These are phyloP conservation scores for Phenganax stokvisi DNA, from an alignment of 92 coral and sea anemone species.

Conservation along the genomic window DNA sequence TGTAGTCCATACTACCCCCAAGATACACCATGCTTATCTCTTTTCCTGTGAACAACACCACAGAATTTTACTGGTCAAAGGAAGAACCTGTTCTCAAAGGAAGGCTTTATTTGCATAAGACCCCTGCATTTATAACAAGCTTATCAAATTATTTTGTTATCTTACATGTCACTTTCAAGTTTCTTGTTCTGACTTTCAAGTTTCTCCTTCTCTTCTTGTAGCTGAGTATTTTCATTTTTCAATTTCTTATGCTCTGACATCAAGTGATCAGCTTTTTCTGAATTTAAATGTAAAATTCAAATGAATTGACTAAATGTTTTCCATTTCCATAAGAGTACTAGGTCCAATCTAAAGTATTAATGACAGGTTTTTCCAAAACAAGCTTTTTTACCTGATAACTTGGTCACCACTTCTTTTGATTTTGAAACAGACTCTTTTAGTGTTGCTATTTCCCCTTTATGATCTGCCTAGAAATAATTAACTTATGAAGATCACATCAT, in stretches of 20 bases:
- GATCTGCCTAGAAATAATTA: background rate
- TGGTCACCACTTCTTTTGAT: slow-evolving; percentile 8
- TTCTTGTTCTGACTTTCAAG: slow-evolving; percentile 17
- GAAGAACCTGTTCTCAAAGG: too few relatives aligned
- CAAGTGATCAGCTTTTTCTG: slow-evolving; percentile 21
- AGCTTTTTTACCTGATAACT: slow-evolving; percentile 16
- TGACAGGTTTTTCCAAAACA: background rate
- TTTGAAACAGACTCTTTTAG: slow-evolving; percentile 16
- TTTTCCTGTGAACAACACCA: too few relatives aligned
- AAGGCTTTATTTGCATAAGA: too few relatives aligned
- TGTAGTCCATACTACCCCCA: too few relatives aligned
- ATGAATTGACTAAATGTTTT: background rate
- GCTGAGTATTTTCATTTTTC: background rate
- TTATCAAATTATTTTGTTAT: background rate
- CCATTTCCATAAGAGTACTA: background rate
- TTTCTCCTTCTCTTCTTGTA: background rate
- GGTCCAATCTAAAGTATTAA: background rate
- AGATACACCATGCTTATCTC: too few relatives aligned
- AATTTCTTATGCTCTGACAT: slow-evolving; percentile 23
- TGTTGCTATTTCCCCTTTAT: slow-evolving; percentile 18
- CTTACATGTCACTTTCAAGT: slow-evolving; percentile 29
- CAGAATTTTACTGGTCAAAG: too few relatives aligned
- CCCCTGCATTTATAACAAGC: too few relatives aligned
- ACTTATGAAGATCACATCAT: background rate
- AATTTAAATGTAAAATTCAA: background rate